phyloP scores from a whole-genome alignment of 2,797 vertebrate species.

The Anomalospiza imberbis region DNA sequence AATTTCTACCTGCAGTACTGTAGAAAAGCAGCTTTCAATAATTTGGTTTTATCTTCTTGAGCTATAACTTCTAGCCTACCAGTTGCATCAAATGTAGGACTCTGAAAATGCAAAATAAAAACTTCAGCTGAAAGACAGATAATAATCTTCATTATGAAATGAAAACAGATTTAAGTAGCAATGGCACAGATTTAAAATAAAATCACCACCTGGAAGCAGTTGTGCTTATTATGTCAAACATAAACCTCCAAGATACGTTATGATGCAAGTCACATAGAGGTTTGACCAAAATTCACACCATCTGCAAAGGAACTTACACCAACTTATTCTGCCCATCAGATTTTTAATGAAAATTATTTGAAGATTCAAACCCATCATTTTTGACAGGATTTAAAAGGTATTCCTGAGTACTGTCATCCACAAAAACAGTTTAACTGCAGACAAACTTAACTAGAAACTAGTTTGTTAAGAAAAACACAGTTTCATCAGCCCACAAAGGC shows the following conservation, averaged over 20 bases:
- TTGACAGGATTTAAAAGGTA: background rate
- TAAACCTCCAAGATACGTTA: fast-evolving
- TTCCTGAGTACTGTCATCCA: background rate
- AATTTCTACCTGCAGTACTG: constrained; percentile 88
- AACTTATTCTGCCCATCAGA: background rate
- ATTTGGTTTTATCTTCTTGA: constrained; percentile 89
- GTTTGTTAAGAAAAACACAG: background rate
- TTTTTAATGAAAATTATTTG: background rate
- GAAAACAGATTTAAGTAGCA: background rate
- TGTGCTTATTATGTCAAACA: background rate
- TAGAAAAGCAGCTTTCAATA: constrained; percentile 91
- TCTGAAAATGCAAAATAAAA: constrained; percentile 70
- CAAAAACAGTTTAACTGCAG: background rate
- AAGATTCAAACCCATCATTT: background rate
- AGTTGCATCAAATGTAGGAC: constrained; percentile 77
- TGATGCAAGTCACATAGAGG: background rate
- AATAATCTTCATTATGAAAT: background rate
- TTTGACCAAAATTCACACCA: background rate
- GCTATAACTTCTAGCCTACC: constrained; percentile 75
- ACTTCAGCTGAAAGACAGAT: background rate
- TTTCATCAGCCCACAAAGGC: background rate
- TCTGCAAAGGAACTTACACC: background rate
- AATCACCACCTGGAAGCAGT: background rate
- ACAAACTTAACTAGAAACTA: background rate
- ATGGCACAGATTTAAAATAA: background rate